Base-by-base conservation (phyloP, 2,113 vertebrate genomes). In the Ophthalmolycus amberensis region DNA sequence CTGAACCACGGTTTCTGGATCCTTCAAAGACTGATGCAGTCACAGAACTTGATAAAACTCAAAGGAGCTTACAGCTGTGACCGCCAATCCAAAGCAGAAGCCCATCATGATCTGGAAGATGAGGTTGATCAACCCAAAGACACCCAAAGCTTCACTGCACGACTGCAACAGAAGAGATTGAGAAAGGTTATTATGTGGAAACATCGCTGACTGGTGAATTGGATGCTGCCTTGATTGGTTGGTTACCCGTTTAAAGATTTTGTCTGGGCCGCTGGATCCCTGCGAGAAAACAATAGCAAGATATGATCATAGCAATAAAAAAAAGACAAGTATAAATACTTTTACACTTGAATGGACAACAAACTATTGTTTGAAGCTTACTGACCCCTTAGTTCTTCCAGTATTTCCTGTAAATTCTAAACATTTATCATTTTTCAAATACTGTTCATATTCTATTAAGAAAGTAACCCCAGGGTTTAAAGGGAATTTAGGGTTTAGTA, bases 31-130 rank as follows among this genome's bases (percentile, higher is more conserved):
- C 37, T 15, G 5, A 59, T n/a, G 5, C 11, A n/a, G 10, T 52
- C 9, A 32, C 6, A 46, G 5, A 48, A 38, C 22, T 20, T 16
- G 16, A 22, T 3, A 22, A 9, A n/a, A 48, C 7, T 15, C n/a
- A 5, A 18, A 67, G 1, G 12, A 44, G 18, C 92, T 91, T 83
- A 94, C 93, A 20, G 91, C 90, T 0, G 52, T 88, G 12, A 86
- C 42, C 0, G 89, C 83, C 18, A 86, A 86, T 48, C 67, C 73
- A 48, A 93, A 94, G 29, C 2, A 82, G 15, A 93, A 0, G 15
- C 83, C 93, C 77, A 93, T 75, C 25, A 0, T 0, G 3, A 90
- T 0, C 10, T 76, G 6, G 16, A 86, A 84, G n/a, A 4, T 0
- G 0, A 81, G 0, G 73, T 93, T 12, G 0, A 32, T 0, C 0